Evolutionary conservation across 1,140 invertebrate genomes (phyloP).

Genomic region (Lepidurus arcticus): DNA sequence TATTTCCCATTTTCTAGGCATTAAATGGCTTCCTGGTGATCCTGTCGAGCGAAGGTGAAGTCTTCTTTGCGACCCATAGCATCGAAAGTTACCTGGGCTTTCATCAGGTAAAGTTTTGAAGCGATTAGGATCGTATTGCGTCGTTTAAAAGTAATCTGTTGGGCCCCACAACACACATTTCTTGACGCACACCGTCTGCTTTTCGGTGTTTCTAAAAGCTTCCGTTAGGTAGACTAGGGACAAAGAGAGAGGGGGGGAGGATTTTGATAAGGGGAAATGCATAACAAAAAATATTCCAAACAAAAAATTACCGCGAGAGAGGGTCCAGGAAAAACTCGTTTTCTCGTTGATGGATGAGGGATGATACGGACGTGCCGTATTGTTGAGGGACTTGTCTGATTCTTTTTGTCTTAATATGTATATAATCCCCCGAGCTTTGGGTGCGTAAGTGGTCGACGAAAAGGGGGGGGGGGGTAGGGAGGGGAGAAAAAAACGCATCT

Average conservation of each 20-base stretch:
- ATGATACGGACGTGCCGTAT: not conserved
- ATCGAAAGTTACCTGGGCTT: constrained; percentile 99
- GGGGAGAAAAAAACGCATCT: not conserved
- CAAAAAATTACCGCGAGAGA: not conserved
- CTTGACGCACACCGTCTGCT: constrained; percentile 18
- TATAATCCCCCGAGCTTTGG: not conserved
- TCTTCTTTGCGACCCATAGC: constrained; percentile 98
- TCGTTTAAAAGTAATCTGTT: constrained; percentile 2
- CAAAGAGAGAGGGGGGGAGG: not conserved
- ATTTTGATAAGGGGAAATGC: not conserved
- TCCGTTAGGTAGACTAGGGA: not conserved
- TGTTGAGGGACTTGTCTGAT: constrained; percentile 12
- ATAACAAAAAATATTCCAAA: not conserved
- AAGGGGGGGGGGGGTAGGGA: not conserved
- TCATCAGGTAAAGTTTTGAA: constrained; percentile 79
- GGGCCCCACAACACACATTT: not conserved
- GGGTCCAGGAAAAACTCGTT: not conserved
- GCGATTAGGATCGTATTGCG: not conserved
- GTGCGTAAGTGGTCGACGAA: not conserved
- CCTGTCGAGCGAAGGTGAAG: constrained; percentile 95
- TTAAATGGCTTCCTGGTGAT: constrained; percentile 98
- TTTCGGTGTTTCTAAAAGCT: constrained; percentile 3
- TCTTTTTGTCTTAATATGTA: constrained; percentile 10
- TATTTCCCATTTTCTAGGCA: constrained; percentile 64
- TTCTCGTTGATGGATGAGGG: constrained; percentile 5